Conservation (phyloP, 1,140 invertebrate genomes). For the Chrysomallon squamiferum region DNA sequence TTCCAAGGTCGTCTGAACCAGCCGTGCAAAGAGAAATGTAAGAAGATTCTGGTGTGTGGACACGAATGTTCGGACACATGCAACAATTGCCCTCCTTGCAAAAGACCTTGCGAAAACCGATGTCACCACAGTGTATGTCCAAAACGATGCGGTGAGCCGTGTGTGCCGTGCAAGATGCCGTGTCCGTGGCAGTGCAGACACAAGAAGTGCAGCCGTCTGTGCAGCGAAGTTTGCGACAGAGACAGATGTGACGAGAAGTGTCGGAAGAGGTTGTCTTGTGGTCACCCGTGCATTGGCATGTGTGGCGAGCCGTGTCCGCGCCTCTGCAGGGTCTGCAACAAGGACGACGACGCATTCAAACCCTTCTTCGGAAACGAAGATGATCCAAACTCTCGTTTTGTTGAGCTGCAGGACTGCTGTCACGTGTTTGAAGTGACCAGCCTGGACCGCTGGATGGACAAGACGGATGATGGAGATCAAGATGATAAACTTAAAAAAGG, state of each 20-base stretch:
- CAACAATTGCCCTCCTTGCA: slow-evolving; percentile 69
- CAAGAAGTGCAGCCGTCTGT: slow-evolving; percentile 67
- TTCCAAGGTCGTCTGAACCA: slow-evolving; percentile 70
- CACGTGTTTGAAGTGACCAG: slow-evolving; percentile 22
- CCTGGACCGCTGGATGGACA: slow-evolving; percentile 64
- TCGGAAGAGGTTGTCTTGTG: slow-evolving; percentile 63
- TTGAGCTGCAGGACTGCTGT: slow-evolving; percentile 24
- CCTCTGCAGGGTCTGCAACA: slow-evolving; percentile 31
- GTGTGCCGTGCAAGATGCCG: slow-evolving; percentile 67
- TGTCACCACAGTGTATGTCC: slow-evolving; percentile 67
- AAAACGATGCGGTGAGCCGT: slow-evolving; percentile 69
- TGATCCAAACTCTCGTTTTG: slow-evolving; percentile 24
- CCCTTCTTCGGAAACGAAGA: slow-evolving; percentile 18
- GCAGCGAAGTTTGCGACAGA: slow-evolving; percentile 69
- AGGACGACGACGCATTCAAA: background rate
- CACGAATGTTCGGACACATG: slow-evolving; percentile 40
- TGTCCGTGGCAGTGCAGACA: slow-evolving; percentile 65
- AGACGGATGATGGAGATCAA: slow-evolving; percentile 50
- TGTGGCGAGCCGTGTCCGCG: slow-evolving; percentile 73
- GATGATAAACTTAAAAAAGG: slow-evolving; percentile 48
- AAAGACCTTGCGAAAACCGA: slow-evolving; percentile 66
- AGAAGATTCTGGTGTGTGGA: slow-evolving; percentile 45
- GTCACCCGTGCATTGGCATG: slow-evolving; percentile 69
- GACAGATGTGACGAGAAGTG: slow-evolving; percentile 64
- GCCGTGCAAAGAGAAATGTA: slow-evolving; percentile 41